Base-by-base conservation (phyloP, 2,113 vertebrate genomes). In the Nothocercus julius region DNA sequence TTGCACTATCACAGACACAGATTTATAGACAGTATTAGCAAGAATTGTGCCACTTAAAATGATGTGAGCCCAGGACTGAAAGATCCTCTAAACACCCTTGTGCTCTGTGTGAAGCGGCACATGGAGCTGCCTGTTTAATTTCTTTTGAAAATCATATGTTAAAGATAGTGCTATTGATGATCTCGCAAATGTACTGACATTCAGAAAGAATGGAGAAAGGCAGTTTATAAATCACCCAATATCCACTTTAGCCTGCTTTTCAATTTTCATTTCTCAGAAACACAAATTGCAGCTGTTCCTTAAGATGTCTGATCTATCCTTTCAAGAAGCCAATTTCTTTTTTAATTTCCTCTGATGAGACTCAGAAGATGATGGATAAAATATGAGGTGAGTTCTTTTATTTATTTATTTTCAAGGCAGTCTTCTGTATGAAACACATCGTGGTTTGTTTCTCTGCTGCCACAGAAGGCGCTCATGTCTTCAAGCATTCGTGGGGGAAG, bases 331-430 rank as follows among this genome's bases (percentile, higher is more conserved):
- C 80, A 96, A 92, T 97, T 97, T 96, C 80, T 92, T 97, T 98
- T 96, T 97, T 97, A 96, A 97, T 97, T 94, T 95, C 80, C 92
- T 97, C 78, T 96, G 95, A 96, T 96, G 95, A 95, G 86, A 58
- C 82, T 92, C 86, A 79, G 84, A 95, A 97, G 94, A 96, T 92
- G 75, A 68, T 89, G 90, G 96, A 92, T 96, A 92, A 96, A 96
- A 97, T 92, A 97, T 82, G 83, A 96, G 89, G 69, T 87, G 51
- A 89, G 63, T 89, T 72, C 45, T 75, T 91, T 88, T 97, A 73
- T 79, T 84, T 69, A 66, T 88, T 76, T 94, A 61, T 87, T 95
- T 96, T 77, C 1, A 1, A 92, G 68, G 27, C 91, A 92, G 83
- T 20, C 38, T 78, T 82, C 69, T 95, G 51, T 83, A 87, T 82